Evolutionary conservation across 1,140 invertebrate genomes (phyloP).

Genomic region (Arion vulgaris): DNA sequence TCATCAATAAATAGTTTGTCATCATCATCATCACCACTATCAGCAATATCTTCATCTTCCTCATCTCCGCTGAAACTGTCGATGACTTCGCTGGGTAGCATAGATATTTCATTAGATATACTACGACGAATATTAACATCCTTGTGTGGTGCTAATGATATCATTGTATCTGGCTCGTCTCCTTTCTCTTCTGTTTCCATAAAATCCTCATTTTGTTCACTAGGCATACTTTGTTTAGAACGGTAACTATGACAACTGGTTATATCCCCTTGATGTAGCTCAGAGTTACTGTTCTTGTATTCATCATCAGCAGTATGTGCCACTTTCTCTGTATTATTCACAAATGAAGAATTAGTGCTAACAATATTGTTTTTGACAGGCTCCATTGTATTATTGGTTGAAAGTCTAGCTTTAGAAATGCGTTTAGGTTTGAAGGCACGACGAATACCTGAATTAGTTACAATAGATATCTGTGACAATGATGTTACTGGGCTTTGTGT

Average conservation of each 20-base stretch:
- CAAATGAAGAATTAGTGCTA: no score
- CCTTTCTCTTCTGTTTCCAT: background rate
- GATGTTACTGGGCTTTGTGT: background rate
- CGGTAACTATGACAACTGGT: background rate
- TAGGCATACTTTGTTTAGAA: no score
- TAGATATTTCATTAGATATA: background rate
- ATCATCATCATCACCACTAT: slow-evolving; percentile 29
- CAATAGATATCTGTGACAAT: background rate
- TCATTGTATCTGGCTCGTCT: slow-evolving; percentile 14
- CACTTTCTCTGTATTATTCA: no score
- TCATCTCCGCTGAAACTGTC: slow-evolving; percentile 38
- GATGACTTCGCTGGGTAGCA: background rate
- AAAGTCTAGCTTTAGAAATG: background rate
- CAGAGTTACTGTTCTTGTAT: background rate
- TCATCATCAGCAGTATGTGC: background rate
- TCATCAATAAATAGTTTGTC: slow-evolving; percentile 47
- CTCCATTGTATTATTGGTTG: background rate
- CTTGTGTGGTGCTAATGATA: background rate
- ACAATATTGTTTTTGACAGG: background rate
- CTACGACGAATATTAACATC: background rate
- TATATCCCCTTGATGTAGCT: background rate
- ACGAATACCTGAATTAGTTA: background rate
- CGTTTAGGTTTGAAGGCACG: background rate
- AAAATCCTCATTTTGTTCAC: background rate
- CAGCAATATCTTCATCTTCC: slow-evolving; percentile 26